phyloP scores from a whole-genome alignment of 2,888 invertebrate genomes.

The Agrenia bidenticulata region DNA sequence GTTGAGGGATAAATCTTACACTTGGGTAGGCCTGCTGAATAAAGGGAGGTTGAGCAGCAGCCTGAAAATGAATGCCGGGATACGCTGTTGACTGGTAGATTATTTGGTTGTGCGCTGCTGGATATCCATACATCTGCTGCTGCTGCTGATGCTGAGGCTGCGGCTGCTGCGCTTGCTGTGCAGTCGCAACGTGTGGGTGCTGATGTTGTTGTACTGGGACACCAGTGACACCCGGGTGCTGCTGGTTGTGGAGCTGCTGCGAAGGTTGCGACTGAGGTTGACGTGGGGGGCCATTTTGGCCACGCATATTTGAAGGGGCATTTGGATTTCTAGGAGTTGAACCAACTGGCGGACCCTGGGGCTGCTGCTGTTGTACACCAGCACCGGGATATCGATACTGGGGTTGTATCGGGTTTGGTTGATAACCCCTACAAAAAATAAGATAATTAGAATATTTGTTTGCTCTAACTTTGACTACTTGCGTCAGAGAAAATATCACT shows the following conservation, averaged over 20 bases:
- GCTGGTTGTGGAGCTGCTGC: constrained; percentile 31
- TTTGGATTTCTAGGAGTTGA: constrained; percentile 31
- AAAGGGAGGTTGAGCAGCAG: constrained; percentile 22
- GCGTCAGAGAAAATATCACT: no score
- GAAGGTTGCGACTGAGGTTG: constrained; percentile 34
- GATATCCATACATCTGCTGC: constrained; percentile 7
- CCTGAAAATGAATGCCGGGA: constrained; percentile 2
- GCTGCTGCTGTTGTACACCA: constrained; percentile 26
- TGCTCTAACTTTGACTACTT: no score
- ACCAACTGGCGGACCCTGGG: constrained; percentile 32
- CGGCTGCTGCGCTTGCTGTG: constrained; percentile 25
- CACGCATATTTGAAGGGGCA: constrained; percentile 34
- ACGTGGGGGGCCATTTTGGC: constrained; percentile 33
- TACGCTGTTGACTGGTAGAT: background rate
- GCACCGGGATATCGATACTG: constrained; percentile 27
- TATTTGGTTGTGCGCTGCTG: background rate
- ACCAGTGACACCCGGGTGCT: constrained; percentile 23
- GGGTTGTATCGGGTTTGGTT: constrained; percentile 16
- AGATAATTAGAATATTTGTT: background rate
- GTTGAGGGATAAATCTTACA: constrained; percentile 3
- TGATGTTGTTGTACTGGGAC: constrained; percentile 26
- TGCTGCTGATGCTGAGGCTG: constrained; percentile 33
- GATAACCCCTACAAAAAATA: background rate
- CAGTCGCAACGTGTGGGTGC: constrained; percentile 15
- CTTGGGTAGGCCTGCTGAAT: constrained; percentile 11